phyloP scores from a whole-genome alignment of 2,888 invertebrate genomes.

The Coelogynopora nodosa region DNA sequence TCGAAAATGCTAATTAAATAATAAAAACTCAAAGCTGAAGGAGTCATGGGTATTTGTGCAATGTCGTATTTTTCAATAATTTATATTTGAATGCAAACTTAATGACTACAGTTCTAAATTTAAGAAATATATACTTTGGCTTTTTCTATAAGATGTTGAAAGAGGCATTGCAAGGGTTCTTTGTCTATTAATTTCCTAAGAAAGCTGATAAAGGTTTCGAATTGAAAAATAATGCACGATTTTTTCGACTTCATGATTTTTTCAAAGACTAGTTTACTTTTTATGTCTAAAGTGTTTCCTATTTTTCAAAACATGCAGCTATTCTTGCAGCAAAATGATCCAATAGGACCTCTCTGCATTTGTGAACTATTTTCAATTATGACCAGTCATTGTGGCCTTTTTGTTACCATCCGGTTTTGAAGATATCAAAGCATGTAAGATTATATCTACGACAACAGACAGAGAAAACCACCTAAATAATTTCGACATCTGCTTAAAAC shows the following conservation, averaged over 20 bases:
- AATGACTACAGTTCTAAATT: too few relatives aligned
- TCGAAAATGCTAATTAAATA: too few relatives aligned
- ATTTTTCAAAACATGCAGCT: background rate
- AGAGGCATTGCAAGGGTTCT: too few relatives aligned
- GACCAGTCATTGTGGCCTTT: background rate
- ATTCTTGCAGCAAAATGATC: background rate
- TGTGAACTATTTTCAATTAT: background rate
- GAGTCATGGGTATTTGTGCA: too few relatives aligned
- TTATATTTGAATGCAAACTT: too few relatives aligned
- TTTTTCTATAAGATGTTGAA: too few relatives aligned
- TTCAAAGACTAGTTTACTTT: background rate
- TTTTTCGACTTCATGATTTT: background rate
- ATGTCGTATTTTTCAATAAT: too few relatives aligned
- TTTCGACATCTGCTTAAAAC: background rate
- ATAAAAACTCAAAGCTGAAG: too few relatives aligned
- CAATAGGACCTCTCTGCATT: background rate
- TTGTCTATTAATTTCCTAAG: too few relatives aligned
- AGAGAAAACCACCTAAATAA: background rate
- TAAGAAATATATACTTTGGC: too few relatives aligned
- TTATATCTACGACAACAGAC: background rate
- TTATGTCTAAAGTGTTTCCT: background rate
- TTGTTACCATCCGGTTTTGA: background rate
- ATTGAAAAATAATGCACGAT: background rate
- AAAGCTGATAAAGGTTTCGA: background rate
- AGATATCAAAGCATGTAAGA: background rate